phyloP scores from a whole-genome alignment of 2,888 invertebrate species.

The Sepioteuthis lessoniana region DNA sequence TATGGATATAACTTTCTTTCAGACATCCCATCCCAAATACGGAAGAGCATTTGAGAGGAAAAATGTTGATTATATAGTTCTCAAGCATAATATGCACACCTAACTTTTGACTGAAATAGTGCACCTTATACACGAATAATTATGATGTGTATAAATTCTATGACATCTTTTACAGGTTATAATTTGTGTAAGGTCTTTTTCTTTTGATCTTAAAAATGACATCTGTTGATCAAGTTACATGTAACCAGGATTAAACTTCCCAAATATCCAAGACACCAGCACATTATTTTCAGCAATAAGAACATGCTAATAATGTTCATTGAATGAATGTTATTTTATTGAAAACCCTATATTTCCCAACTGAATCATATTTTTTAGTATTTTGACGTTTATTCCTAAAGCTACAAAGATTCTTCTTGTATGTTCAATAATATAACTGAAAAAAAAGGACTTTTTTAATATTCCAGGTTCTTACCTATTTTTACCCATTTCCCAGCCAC shows the following conservation, averaged over 20 bases:
- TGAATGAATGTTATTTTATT: background rate
- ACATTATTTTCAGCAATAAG: background rate
- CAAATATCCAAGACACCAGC: background rate
- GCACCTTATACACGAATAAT: background rate
- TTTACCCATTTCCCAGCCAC: background rate
- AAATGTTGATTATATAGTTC: too few relatives aligned
- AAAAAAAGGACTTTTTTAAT: background rate
- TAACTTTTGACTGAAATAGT: too few relatives aligned
- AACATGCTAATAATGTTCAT: background rate
- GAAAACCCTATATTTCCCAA: background rate
- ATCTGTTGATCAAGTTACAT: background rate
- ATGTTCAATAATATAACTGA: background rate
- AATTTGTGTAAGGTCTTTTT: background rate
- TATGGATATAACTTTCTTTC: too few relatives aligned
- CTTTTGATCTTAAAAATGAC: background rate
- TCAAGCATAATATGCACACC: too few relatives aligned
- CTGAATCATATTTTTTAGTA: background rate
- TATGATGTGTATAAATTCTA: background rate
- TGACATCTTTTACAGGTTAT: background rate
- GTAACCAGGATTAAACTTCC: background rate
- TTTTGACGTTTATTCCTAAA: background rate
- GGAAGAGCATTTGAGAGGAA: too few relatives aligned
- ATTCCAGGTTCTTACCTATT: background rate
- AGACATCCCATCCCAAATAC: too few relatives aligned
- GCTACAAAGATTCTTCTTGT: background rate